Percentiles rank a stretch among this genome's conserved stretches.
phyloP scores from a whole-genome alignment of 2,888 invertebrate species.

The Cryptocephalus primarius region DNA sequence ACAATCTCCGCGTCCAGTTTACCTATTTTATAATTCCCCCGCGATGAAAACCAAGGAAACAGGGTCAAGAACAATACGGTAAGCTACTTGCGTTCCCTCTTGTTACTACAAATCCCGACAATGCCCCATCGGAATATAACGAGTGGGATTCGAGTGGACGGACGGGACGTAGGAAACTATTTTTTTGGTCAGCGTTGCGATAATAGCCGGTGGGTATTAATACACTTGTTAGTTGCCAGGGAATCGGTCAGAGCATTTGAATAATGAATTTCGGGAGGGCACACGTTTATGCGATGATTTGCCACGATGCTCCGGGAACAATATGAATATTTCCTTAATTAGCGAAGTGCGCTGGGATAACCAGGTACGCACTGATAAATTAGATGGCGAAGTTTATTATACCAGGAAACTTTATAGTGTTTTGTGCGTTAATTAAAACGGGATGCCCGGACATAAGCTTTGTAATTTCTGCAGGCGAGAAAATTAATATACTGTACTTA shows the following conservation, averaged over 20 bases:
- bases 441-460: too few species aligned
- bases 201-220: constrained; percentile 7
- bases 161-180: constrained; percentile 7
- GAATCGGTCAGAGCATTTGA: constrained; percentile 4
- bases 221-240: constrained; percentile 4
- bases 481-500: too few species aligned
- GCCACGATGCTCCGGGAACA: too few species aligned
- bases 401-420: too few species aligned
- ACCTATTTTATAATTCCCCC: constrained; percentile 13
- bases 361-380: too few species aligned
- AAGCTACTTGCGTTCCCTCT: constrained; percentile 15
- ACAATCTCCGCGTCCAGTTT: constrained; percentile 8
- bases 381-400: too few species aligned
- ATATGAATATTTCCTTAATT: too few species aligned
- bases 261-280: constrained; percentile 5
- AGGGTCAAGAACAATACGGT: constrained; percentile 16
- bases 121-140: neutral
- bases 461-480: too few species aligned
- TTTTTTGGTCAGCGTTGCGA: constrained; percentile 2
- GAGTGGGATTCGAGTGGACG: constrained; percentile 2
- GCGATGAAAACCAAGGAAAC: constrained; percentile 7
- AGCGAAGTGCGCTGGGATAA: too few species aligned
- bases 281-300: too few species aligned
- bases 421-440: too few species aligned
- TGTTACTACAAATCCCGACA: constrained; percentile 1